phyloP scores from a whole-genome alignment of 2,888 invertebrate species.

The Stenoptilia bipunctidactyla region DNA sequence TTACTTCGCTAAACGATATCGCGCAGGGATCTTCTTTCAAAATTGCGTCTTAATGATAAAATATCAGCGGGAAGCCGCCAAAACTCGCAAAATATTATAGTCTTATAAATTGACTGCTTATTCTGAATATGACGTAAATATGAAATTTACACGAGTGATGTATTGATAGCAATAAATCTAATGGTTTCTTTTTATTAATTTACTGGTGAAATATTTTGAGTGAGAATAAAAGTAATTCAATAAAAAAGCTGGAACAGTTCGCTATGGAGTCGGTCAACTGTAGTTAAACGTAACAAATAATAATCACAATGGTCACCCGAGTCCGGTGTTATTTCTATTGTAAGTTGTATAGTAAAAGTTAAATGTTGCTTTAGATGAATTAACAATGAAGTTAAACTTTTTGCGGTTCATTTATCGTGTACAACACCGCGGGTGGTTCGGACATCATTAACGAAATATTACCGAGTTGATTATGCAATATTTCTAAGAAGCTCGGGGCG shows the following conservation, averaged over 20 bases:
- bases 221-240: constrained; percentile 4
- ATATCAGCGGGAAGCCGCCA: constrained; percentile 56
- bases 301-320: constrained; percentile 9
- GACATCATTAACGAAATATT: constrained; percentile 28
- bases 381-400: constrained; percentile 23
- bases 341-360: not conserved
- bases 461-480: constrained; percentile 13
- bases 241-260: not conserved
- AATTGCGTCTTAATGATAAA: constrained; percentile 54
- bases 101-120: constrained; percentile 35
- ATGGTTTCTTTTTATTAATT: constrained; percentile 15
- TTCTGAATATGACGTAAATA: constrained; percentile 27
- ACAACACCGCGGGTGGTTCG: constrained; percentile 38
- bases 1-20: constrained; percentile 52
- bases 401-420: constrained; percentile 27
- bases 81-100: constrained; percentile 59
- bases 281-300: not conserved
- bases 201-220: constrained; percentile 9
- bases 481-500: too few species aligned
- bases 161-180: constrained; percentile 21
- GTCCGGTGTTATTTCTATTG: constrained; percentile 10
- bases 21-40: constrained; percentile 42
- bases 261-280: not conserved
- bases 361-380: constrained; percentile 12
- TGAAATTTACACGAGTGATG: constrained; percentile 28